Conservation (phyloP, 2,113 vertebrate species). For the Paradoxurus hermaphroditus region DNA sequence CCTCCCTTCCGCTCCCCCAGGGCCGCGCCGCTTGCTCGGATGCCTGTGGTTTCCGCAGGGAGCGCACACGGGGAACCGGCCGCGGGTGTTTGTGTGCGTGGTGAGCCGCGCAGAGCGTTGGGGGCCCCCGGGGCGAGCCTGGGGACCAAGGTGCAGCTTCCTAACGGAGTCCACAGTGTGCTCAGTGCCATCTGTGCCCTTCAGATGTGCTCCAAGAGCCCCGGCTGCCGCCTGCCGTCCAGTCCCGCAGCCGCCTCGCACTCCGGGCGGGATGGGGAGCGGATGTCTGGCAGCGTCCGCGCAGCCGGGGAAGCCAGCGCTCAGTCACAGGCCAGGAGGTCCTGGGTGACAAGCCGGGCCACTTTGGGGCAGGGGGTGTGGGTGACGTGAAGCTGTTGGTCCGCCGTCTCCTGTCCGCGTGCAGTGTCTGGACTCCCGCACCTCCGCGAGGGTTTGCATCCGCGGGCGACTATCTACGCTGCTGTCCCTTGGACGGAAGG, state of each 20-base stretch:
- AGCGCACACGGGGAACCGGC: accelerated
- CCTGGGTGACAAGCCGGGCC: background rate
- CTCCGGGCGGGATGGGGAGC: background rate
- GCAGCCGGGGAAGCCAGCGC: background rate
- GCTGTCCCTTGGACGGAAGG: background rate
- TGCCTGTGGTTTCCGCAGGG: background rate
- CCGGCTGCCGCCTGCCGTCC: background rate
- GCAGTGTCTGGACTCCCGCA: background rate
- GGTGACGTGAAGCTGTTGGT: background rate
- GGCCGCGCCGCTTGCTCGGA: background rate
- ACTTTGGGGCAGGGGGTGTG: background rate
- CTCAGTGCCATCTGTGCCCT: background rate
- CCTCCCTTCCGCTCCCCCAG: background rate
- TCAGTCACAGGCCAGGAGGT: background rate
- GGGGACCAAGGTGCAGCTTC: background rate
- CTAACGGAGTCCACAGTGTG: background rate
- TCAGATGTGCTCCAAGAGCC: background rate
- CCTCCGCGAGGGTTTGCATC: background rate
- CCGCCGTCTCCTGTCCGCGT: accelerated
- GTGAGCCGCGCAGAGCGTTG: background rate
- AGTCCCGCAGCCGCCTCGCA: accelerated
- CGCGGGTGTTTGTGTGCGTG: accelerated
- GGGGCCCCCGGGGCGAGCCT: background rate
- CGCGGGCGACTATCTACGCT: accelerated
- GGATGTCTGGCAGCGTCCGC: background rate